These are phyloP conservation scores for Syngnathus scovelli DNA, from an alignment of 2,113 vertebrate species.

Conservation along the genomic window DNA sequence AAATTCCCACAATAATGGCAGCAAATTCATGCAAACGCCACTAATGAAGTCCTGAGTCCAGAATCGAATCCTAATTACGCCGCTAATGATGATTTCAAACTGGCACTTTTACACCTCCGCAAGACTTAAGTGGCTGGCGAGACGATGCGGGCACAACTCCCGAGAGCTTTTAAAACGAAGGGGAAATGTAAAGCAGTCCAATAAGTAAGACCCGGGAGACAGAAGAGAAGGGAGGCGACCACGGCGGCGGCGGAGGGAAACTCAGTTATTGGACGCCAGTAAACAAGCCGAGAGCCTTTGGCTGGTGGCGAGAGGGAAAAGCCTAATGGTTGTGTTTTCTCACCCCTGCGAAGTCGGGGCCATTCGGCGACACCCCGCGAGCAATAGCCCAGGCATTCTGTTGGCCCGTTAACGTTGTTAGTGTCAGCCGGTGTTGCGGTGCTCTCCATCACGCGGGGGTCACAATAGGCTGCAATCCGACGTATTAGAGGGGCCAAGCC, in stretches of 20 bases:
- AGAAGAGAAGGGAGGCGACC: constrained; percentile 39
- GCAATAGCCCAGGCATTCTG: constrained; percentile 49
- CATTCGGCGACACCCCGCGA: constrained; percentile 29
- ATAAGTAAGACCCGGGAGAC: constrained; percentile 14
- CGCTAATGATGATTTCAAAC: constrained; percentile 23
- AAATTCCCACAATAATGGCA: too few species aligned
- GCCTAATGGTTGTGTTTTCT: constrained; percentile 42
- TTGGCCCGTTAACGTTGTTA: constrained; percentile 64
- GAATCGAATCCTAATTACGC: neutral
- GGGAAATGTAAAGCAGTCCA: constrained; percentile 21
- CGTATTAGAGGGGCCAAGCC: constrained; percentile 44
- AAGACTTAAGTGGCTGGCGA: constrained; percentile 11
- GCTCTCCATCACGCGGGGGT: constrained; percentile 68
- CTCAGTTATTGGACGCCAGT: constrained; percentile 58
- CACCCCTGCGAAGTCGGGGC: constrained; percentile 36
- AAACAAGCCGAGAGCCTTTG: constrained; percentile 63
- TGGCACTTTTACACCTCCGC: neutral
- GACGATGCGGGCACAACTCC: constrained; percentile 24
- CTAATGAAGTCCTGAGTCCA: neutral
- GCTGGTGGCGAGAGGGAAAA: constrained; percentile 38
- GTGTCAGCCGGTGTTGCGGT: constrained; percentile 52
- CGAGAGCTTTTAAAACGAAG: constrained; percentile 22
- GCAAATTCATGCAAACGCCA: neutral
- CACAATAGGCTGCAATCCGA: constrained; percentile 61
- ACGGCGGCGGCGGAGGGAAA: constrained; percentile 36